Evolutionary conservation across 2,797 vertebrate genomes (phyloP).

Genomic region (Sardinella longiceps): DNA sequence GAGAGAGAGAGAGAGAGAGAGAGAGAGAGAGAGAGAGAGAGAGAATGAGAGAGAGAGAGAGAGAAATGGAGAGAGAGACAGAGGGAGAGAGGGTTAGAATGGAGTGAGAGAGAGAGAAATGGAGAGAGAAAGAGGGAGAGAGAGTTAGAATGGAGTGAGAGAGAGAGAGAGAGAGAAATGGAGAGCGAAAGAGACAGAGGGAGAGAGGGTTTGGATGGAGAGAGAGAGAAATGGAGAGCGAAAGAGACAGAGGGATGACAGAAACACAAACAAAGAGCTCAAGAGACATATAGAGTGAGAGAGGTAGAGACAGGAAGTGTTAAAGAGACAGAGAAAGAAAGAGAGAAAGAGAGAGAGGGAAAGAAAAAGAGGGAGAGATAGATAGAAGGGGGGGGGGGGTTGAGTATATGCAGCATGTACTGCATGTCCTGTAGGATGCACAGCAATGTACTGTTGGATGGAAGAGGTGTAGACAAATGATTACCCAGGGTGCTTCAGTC

Average conservation of each 20-base stretch:
- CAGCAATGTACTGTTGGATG: background rate
- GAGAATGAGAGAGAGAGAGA: background rate
- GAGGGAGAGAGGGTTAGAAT: background rate
- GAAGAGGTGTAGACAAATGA: background rate
- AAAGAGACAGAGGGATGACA: background rate
- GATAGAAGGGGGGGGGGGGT: background rate
- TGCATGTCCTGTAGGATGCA: too few relatives aligned
- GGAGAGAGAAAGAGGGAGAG: background rate
- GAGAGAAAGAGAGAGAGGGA: background rate
- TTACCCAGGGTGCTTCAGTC: background rate
- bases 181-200: background rate
- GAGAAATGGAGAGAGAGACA: background rate
- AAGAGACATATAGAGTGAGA: background rate
- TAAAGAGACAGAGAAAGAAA: too few relatives aligned
- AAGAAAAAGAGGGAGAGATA: background rate
- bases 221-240: background rate
- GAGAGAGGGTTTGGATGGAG: too few relatives aligned
- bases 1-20: background rate
- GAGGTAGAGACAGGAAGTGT: background rate
- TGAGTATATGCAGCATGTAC: too few relatives aligned
- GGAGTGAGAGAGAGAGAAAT: background rate
- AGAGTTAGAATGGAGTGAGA: background rate
- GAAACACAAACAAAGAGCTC: background rate
- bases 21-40: background rate
- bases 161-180: background rate